A percentile compares a stretch with the other conserved stretches of the same genome.
Conservation (phyloP, 2,797 vertebrate genomes). For the Pangasius krempfi region DNA sequence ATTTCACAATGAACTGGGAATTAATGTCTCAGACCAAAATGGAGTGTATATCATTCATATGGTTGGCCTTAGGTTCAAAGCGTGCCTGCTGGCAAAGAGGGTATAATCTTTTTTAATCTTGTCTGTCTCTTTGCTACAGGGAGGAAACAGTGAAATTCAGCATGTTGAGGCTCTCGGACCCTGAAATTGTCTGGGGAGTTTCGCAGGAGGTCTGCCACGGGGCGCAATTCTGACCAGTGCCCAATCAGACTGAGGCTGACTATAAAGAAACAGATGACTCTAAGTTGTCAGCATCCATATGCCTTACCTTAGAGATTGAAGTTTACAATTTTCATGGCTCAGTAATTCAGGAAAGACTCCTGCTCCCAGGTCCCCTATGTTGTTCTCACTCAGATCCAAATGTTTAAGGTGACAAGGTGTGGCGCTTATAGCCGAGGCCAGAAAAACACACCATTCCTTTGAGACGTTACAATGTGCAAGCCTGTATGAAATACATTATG, state of each 20-base stretch:
- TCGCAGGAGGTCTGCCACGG: not conserved
- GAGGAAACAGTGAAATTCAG: not conserved
- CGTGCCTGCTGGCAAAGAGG: not conserved
- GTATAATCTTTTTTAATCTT: not conserved
- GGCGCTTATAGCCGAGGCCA: constrained; percentile 40
- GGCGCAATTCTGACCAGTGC: not conserved
- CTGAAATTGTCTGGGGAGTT: not conserved
- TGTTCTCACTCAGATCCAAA: constrained; percentile 51
- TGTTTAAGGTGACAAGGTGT: constrained; percentile 42
- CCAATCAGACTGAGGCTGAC: not conserved
- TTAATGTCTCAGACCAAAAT: not conserved
- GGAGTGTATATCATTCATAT: not conserved
- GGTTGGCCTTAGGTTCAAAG: not conserved
- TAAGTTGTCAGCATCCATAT: not conserved
- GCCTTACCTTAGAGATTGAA: constrained; percentile 40
- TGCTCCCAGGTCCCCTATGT: constrained; percentile 41
- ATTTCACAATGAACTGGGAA: not conserved
- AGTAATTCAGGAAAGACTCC: constrained; percentile 37
- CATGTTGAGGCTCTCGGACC: not conserved
- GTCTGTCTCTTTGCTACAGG: not conserved
- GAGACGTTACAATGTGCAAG: constrained; percentile 37
- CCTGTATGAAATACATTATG: constrained; percentile 30
- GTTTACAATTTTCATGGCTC: constrained; percentile 39
- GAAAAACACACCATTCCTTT: constrained; percentile 50
- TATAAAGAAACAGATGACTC: not conserved